Evolutionary conservation across 2,888 invertebrate genomes (phyloP), one percentile per base, ranked within the genome.

Genomic region (Pyrgus malvae): DNA sequence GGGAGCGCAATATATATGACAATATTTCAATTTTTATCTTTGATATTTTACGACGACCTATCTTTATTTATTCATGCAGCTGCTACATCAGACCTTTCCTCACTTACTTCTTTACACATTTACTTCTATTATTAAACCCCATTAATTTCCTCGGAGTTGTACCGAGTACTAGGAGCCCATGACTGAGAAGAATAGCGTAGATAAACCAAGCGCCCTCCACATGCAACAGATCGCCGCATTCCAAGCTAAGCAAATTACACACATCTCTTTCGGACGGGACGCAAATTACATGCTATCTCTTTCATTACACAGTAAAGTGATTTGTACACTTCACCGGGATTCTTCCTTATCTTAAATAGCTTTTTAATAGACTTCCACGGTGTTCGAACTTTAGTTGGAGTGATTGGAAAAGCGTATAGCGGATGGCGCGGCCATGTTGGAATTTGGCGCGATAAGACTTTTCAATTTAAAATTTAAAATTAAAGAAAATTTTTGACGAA

Each of bases 301-400:
- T 51, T 51, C 51, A 51, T 51, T 51, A 51, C 51, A 51, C 38
- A 51, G 51, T 45, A 51, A 51, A 51, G 51, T 51, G 51, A 51
- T 51, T 51, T 51, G 51, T 51, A 51, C 51, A 51, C 51, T 51
- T 51, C 51, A 51, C 50, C 8, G 29, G 35, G 29, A 23, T 51
- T 51, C 51, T 51, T 51, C 44, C 51, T 51, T 51, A 51, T 51
- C 51, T 51, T 51, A 51, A 51, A 51, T 51, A 51, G 51, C 21
- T 51, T 51, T 51, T 51, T 51, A 51, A 51, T 51, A 51, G 51
- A 51, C 51, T 51, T 44, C 42, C 44, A 51, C 51, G 51, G 37
- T 37, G 51, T 51, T 44, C 51, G 51, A 51, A 51, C 37, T 49
- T 25, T 27, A 6, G 14, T 23, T 14, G 44, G n/a, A 19, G 51